Evolutionary conservation across 1,140 invertebrate species (phyloP).

Genomic region (Drosophila navojoa): DNA sequence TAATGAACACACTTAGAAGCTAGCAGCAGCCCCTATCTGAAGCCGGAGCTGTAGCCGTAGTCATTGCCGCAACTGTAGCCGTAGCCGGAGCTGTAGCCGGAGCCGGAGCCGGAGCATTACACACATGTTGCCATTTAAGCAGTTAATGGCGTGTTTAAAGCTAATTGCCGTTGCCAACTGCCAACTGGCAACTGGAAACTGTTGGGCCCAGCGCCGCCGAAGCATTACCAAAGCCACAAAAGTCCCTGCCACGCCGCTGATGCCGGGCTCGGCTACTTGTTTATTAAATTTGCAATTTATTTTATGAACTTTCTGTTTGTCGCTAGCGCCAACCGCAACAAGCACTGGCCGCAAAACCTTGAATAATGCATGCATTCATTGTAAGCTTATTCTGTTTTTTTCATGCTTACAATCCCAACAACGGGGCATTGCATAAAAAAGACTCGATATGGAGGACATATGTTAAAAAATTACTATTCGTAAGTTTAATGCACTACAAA

Average conservation of each 20-base stretch:
- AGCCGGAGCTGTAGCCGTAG: not conserved
- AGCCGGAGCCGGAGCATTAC: conserved; percentile 16
- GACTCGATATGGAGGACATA: not conserved
- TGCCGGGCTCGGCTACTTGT: conserved; percentile 51
- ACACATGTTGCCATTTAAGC: conserved; percentile 79
- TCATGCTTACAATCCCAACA: too few relatives aligned
- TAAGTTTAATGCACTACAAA: not conserved
- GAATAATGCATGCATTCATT: conserved; percentile 19
- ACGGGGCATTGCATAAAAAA: not conserved
- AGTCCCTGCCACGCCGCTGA: not conserved
- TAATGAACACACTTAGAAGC: conserved; percentile 70
- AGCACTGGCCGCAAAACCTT: conserved; percentile 23
- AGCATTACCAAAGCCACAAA: conserved; percentile 29
- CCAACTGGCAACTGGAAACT: conserved; percentile 8
- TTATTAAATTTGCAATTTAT: conserved; percentile 81
- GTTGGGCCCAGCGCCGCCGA: not conserved
- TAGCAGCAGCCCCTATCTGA: not conserved
- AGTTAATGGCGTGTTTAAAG: conserved; percentile 79
- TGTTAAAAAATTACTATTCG: not conserved
- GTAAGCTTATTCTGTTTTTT: conserved; percentile 4
- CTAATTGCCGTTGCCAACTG: conserved; percentile 66
- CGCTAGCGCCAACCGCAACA: conserved; percentile 20
- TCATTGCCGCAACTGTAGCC: not conserved
- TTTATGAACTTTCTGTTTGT: conserved; percentile 61
- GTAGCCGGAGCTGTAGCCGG: not conserved